Base-by-base conservation (phyloP, 1,140 invertebrate genomes). In the Phortica variegata region DNA sequence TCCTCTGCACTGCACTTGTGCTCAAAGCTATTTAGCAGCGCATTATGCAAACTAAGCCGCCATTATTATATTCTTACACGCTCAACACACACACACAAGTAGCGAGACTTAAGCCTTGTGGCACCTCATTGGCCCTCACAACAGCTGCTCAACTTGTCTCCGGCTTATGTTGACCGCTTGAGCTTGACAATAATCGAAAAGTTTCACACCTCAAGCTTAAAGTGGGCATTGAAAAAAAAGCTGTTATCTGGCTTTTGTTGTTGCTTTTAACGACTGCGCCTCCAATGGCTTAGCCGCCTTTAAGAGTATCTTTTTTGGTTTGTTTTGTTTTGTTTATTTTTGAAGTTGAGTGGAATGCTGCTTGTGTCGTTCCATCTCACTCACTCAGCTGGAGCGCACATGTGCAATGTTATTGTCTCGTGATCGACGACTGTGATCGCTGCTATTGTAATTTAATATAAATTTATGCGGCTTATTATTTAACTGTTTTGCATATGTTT, bases 201-300 rank as follows among this genome's bases (percentile, higher is more conserved):
- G 63, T 71, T 72, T 71, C 68, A 71, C 68, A 71, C 68, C 68
- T 71, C 48, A 43, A 71, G 68, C 68, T 71, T 71, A 54, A 65
- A 54, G 65, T 43, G 45, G 34, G 50, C 53, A 39, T 31, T 47
- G 51, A 49, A 41, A 42, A 21, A 52, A 56, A 52, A 49, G 50
- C 54, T 53, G 46, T 52, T 49, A 53, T 53, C 20, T 52, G 54
- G 46, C 47, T 21, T 43, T 52, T 51, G 47, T 31, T 47, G 51
- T n/a, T 26, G 36, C 54, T 52, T 53, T 58, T n/a, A n/a, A n/a
- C n/a, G 54, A 56, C 47, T 31, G 21, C 37, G 47, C 47, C 26
- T n/a, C n/a, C n/a, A n/a, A n/a, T n/a, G n/a, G n/a, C n/a, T n/a
- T n/a, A n/a, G 52, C 9, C 31, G 52, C 43, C 68, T 68, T 60